Evolutionary conservation across 2,888 invertebrate genomes (phyloP).

Genomic region (Ametastegia equiseti): DNA sequence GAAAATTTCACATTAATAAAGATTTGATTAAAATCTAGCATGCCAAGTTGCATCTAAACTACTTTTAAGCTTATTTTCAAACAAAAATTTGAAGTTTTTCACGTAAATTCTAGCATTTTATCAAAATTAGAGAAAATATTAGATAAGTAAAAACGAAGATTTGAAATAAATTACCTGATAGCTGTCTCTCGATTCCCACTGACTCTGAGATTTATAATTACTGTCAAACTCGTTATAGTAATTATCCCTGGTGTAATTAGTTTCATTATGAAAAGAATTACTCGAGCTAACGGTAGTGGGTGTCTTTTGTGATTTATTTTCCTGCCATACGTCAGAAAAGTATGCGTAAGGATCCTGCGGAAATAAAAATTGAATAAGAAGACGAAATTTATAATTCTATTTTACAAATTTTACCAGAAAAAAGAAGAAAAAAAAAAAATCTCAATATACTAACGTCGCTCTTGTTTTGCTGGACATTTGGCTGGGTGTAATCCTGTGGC

Average conservation of each 20-base stretch:
- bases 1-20: constrained; percentile 16
- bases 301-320: constrained; percentile 68
- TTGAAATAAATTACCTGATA: constrained; percentile 65
- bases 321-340: constrained; percentile 74
- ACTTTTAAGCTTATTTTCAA: too few relatives aligned
- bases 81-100: background rate
- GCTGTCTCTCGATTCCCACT: constrained; percentile 66
- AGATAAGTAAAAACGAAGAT: background rate
- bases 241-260: constrained; percentile 64
- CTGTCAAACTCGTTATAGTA: constrained; percentile 64
- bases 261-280: constrained; percentile 67
- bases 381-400: background rate
- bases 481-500: constrained; percentile 61
- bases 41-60: too few relatives aligned
- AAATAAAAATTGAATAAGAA: background rate
- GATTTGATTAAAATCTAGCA: background rate
- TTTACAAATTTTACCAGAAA: background rate
- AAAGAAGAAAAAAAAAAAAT: background rate
- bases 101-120: background rate
- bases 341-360: constrained; percentile 72
- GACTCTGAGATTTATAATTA: constrained; percentile 69
- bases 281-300: constrained; percentile 57
- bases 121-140: background rate
- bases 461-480: constrained; percentile 65
- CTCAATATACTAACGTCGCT: constrained; percentile 67